Evolutionary conservation across 2,113 vertebrate genomes (phyloP), one percentile per base, ranked within the genome.

Genomic region (Candoia aspera): DNA sequence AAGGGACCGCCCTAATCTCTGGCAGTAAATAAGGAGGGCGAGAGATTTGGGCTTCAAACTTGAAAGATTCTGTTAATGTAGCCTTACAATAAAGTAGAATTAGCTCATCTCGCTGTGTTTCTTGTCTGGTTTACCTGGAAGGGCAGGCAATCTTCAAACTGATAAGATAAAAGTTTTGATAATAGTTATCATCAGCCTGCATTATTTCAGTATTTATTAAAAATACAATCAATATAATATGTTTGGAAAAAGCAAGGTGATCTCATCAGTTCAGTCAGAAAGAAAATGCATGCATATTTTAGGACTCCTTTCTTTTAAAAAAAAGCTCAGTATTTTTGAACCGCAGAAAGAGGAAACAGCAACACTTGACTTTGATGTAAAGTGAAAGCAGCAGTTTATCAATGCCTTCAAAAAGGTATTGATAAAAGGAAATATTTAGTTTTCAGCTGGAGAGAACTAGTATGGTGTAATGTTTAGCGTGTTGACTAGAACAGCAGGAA

Each of bases 301-400:
- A 79, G 73, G 17, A 79, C 6, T 19, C 49, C 49, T 46, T 62
- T 53, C 19, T 88, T 24, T 91, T 23, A 90, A 87, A 1, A 11
- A 88, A 86, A 49, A 53, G 23, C 4, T 88, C 37, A 88, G 58
- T 19, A 57, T 58, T 54, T 46, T 62, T 91, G 57, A 64, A 73
- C 58, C 85, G 19, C 12, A 94, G 90, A 89, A 60, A 73, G 86
- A 46, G 37, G 37, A 53, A 62, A 84, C 86, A 23, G 24, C 85
- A 91, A 84, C 86, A 2, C 24, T 2, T 21, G 17, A 92, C 8
- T 86, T 46, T 89, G 84, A 84, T 84, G 37, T 84, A 33, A 90
- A 90, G 68, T 84, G 42, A 59, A 60, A 84, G 9, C 37, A 60
- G 24, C n/a, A 23, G 24, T 29, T 90, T 12, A 46, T 60, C 55